A percentile compares a stretch with the other conserved stretches of the same genome.
Conservation (phyloP, 2,888 invertebrate species). For the Drosophila subsilvestris region DNA sequence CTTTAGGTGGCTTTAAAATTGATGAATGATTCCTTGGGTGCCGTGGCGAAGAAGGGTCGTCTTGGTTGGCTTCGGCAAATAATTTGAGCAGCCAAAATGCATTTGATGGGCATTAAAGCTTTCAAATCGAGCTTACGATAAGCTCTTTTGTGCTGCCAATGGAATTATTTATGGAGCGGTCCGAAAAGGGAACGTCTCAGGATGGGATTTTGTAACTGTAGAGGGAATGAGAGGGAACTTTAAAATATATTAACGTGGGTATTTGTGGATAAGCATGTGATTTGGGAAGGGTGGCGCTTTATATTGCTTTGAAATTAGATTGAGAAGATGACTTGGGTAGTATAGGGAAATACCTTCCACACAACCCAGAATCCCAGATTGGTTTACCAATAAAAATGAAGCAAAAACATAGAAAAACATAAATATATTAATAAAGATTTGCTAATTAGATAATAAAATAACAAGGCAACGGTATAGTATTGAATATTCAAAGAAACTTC, state of each 20-base stretch:
- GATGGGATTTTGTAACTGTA: not conserved
- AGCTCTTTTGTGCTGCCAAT: constrained; percentile 48
- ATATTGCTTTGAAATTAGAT: constrained; percentile 10
- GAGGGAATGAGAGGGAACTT: constrained; percentile 7
- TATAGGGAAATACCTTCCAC: not conserved
- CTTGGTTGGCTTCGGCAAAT: constrained; percentile 37
- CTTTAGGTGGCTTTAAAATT: constrained; percentile 65
- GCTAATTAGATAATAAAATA: not conserved
- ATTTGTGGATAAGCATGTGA: not conserved
- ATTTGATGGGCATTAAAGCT: constrained; percentile 57
- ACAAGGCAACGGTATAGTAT: not conserved
- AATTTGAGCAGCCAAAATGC: constrained; percentile 54
- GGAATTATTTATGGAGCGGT: constrained; percentile 61
- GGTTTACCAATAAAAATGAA: no score
- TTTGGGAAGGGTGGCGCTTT: not conserved
- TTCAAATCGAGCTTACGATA: constrained; percentile 61
- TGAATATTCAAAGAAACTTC: no score
- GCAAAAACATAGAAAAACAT: no score
- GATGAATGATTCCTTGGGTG: constrained; percentile 57
- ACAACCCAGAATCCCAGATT: not conserved
- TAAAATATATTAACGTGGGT: not conserved
- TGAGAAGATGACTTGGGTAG: not conserved
- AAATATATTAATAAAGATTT: not conserved
- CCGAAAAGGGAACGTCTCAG: constrained; percentile 3
- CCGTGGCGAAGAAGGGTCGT: constrained; percentile 2